These are phyloP conservation scores for Triplophysa siluroides DNA, from an alignment of 2,113 vertebrate species.

Conservation along the genomic window DNA sequence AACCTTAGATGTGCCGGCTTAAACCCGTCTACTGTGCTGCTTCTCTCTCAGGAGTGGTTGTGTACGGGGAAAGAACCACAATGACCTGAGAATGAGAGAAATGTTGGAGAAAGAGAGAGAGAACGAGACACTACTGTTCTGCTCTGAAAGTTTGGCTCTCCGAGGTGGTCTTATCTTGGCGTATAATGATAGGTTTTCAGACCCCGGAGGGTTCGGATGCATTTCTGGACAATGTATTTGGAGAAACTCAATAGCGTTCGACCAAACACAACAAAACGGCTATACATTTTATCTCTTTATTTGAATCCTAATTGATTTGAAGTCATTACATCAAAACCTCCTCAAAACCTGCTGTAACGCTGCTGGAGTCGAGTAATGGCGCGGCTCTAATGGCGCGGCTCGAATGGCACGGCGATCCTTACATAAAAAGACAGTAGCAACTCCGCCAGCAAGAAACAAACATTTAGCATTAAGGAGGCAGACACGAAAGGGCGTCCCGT, in stretches of 20 bases:
- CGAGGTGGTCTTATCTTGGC: slow-evolving; percentile 15
- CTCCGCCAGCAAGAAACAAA: slow-evolving; percentile 61
- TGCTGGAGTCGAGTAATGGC: slow-evolving; percentile 17
- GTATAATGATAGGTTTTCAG: slow-evolving; percentile 14
- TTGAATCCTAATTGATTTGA: neutral
- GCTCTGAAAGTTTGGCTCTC: slow-evolving; percentile 12
- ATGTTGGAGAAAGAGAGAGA: neutral
- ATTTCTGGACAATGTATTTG: neutral
- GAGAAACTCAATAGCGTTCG: slow-evolving; percentile 14
- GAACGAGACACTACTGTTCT: neutral
- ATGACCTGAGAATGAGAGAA: slow-evolving; percentile 14
- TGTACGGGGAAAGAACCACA: neutral
- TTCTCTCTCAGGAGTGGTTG: neutral
- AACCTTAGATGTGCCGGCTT: slow-evolving; percentile 44
- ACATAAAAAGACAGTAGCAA: slow-evolving; percentile 51
- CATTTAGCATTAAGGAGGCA: slow-evolving; percentile 65
- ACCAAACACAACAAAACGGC: neutral
- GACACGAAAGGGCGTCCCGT: slow-evolving; percentile 52
- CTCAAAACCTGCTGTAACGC: neutral
- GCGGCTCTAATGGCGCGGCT: neutral
- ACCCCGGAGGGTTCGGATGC: neutral
- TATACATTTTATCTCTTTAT: neutral
- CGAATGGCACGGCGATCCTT: slow-evolving; percentile 33
- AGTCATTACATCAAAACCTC: neutral
- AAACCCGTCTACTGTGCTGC: slow-evolving; percentile 16